A percentile compares a stretch with the other conserved stretches of the same genome.
These are phyloP conservation scores for Drosophila repleta DNA, from an alignment of 1,140 invertebrate genomes.

Conservation along the genomic window DNA sequence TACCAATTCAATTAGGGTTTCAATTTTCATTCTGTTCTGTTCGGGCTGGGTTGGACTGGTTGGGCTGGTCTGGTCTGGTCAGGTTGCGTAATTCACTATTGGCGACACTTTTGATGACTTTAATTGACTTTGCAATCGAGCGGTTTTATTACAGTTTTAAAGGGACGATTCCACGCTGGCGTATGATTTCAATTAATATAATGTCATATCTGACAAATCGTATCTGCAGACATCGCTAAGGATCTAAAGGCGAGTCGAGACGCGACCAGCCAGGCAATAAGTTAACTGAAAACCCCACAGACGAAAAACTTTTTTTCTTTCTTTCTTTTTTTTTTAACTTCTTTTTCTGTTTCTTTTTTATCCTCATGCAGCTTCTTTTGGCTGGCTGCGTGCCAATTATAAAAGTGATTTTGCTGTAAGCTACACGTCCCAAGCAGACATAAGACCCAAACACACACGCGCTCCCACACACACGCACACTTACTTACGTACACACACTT, in stretches of 20 bases:
- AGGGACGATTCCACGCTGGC: constrained; percentile 1
- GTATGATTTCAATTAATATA: constrained; percentile 77
- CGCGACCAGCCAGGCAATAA: constrained; percentile 30
- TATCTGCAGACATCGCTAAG: constrained; percentile 70
- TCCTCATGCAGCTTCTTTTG: constrained; percentile 59
- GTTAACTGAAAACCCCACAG: constrained; percentile 58
- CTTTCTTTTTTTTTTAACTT: constrained; percentile 15
- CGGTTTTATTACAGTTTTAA: constrained; percentile 12
- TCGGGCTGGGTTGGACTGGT: not conserved
- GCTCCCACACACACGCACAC: constrained; percentile 40
- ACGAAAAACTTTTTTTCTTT: constrained; percentile 38
- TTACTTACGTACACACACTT: constrained; percentile 57
- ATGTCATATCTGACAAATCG: constrained; percentile 75
- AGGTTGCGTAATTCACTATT: constrained; percentile 47
- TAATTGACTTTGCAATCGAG: constrained; percentile 56
- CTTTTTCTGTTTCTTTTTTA: constrained; percentile 25
- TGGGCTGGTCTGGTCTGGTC: constrained; percentile 16
- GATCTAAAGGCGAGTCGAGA: constrained; percentile 39
- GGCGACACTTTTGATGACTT: constrained; percentile 41
- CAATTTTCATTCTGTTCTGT: constrained; percentile 19
- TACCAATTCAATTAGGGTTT: constrained; percentile 79
- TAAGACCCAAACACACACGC: constrained; percentile 35
- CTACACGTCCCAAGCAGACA: constrained; percentile 70
- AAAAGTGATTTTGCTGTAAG: constrained; percentile 80
- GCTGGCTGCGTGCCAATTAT: constrained; percentile 81